Percentiles rank a stretch among this genome's conserved stretches.
Conservation (phyloP, 2,113 vertebrate species). For the Tragulus kanchil region DNA sequence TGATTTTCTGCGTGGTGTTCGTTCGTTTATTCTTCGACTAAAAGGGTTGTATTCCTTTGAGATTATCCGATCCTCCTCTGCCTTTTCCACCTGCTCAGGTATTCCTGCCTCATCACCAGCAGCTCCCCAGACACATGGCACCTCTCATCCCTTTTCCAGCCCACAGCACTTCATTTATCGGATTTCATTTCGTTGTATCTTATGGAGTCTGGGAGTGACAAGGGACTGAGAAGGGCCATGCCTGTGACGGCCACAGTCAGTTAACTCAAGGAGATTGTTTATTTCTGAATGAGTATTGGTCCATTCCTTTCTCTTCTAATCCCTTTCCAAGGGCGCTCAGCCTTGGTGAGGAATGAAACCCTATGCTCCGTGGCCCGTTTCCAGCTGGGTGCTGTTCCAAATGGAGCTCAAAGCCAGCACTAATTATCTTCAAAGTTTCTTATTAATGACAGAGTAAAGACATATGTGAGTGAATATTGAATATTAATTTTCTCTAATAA, state of each 20-base stretch:
- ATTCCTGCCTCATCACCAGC: neutral
- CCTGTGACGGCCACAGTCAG: neutral
- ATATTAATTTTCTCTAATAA: constrained; percentile 75
- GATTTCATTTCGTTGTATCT: neutral
- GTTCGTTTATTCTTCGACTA: neutral
- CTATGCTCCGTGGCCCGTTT: constrained; percentile 50
- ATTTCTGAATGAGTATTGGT: neutral
- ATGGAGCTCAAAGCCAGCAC: constrained; percentile 65
- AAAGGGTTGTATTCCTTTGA: neutral
- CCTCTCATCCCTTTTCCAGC: neutral
- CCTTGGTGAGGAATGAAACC: constrained; percentile 55
- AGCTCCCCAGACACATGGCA: neutral
- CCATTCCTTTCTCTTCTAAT: constrained; percentile 62
- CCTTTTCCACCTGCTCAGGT: neutral
- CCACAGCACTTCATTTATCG: neutral
- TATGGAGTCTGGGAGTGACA: neutral
- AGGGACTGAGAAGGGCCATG: neutral
- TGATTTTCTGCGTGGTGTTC: neutral
- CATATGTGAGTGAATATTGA: constrained; percentile 65
- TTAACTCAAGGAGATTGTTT: constrained; percentile 10
- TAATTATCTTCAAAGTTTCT: constrained; percentile 74
- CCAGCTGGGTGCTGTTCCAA: constrained; percentile 73
- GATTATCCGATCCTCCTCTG: neutral
- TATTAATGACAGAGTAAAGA: constrained; percentile 75
- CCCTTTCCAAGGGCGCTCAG: constrained; percentile 58